Percentiles rank a stretch among this genome's conserved stretches.
Conservation (phyloP, 2,888 invertebrate genomes). For the Tetramorium bicarinatum region DNA sequence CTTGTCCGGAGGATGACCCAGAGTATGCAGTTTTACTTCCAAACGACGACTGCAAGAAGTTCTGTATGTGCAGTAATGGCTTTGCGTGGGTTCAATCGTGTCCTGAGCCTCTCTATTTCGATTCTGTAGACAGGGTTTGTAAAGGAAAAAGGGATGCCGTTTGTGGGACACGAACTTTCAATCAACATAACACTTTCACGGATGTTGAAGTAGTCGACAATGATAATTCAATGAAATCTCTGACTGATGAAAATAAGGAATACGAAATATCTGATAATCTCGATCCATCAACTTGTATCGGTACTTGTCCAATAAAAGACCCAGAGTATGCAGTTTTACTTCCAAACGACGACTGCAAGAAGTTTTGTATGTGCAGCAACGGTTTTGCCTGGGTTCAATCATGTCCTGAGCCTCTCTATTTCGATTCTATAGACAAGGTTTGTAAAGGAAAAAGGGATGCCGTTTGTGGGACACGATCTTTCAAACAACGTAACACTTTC, state of each 20-base stretch:
- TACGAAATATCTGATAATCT: neutral
- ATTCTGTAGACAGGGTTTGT: too few species aligned
- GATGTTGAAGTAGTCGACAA: neutral
- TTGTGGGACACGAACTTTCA: neutral
- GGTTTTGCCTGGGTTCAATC: conserved; percentile 56
- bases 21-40: too few species aligned
- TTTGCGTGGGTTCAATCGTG: too few species aligned
- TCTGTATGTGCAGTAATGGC: too few species aligned
- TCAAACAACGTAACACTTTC: neutral
- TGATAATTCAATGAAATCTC: neutral
- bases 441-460: conserved; percentile 74
- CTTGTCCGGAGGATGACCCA: too few species aligned
- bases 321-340: conserved; percentile 47
- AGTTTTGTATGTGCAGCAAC: conserved; percentile 75
- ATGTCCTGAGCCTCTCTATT: conserved; percentile 68
- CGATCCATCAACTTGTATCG: conserved; percentile 62
- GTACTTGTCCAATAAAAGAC: conserved; percentile 66
- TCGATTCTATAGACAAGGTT: conserved; percentile 67
- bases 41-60: too few species aligned
- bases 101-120: too few species aligned
- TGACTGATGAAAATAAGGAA: neutral
- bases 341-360: conserved; percentile 72
- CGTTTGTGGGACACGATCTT: neutral
- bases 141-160: too few species aligned
- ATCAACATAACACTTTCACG: neutral